phyloP scores from a whole-genome alignment of 1,140 invertebrate genomes.

The Venturia canescens region DNA sequence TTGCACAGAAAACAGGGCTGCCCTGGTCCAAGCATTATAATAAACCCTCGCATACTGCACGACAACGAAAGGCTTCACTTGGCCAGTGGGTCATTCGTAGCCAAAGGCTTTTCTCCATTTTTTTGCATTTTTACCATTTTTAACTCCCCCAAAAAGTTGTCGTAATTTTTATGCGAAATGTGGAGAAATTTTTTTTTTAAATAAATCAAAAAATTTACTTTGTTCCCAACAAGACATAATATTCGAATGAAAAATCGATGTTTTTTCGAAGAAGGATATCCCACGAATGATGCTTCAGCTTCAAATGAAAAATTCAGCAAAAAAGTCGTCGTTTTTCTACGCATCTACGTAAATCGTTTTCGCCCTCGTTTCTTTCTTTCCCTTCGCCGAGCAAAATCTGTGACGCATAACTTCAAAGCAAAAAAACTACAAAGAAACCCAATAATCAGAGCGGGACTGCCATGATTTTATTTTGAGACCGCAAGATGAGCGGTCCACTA shows the following conservation, averaged over 20 bases:
- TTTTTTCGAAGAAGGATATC: too few relatives aligned
- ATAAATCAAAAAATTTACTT: too few relatives aligned
- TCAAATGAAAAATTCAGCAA: background rate
- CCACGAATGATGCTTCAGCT: too few relatives aligned
- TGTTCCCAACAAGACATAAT: too few relatives aligned
- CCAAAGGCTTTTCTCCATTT: conserved; percentile 51
- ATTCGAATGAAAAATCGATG: too few relatives aligned
- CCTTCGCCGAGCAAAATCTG: conserved; percentile 46
- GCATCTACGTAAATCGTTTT: conserved; percentile 16
- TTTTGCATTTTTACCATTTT: conserved; percentile 45
- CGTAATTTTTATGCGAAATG: too few relatives aligned
- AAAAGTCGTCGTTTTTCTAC: conserved; percentile 18
- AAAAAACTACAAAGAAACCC: conserved; percentile 30
- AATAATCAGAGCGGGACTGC: conserved; percentile 68
- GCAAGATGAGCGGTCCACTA: conserved; percentile 64
- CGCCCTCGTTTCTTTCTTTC: conserved; percentile 15
- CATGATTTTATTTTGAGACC: conserved; percentile 77
- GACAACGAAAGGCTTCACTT: conserved; percentile 53
- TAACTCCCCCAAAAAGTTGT: conserved; percentile 4
- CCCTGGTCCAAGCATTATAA: conserved; percentile 66
- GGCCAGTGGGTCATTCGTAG: conserved; percentile 70
- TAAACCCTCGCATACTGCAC: conserved; percentile 59
- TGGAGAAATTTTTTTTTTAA: too few relatives aligned
- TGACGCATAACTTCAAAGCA: conserved; percentile 36
- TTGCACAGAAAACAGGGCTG: conserved; percentile 69